Conservation (phyloP, 2,888 invertebrate species). For the Nowickia ferox region DNA sequence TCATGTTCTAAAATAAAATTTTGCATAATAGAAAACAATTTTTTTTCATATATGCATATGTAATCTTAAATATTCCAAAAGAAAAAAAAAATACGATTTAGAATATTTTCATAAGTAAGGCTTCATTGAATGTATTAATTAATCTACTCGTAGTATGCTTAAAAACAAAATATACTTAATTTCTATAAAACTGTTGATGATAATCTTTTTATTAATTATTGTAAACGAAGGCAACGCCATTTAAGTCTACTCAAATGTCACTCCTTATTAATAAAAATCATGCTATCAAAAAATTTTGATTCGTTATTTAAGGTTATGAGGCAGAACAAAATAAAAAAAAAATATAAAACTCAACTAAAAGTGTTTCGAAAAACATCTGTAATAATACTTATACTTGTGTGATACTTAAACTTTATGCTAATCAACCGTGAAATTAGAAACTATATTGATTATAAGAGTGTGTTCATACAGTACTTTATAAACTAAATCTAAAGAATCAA, state of each 20-base stretch:
- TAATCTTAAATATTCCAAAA: no score
- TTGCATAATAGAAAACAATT: no score
- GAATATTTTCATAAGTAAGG: no score
- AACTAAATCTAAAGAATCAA: not conserved
- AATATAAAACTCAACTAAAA: slow-evolving; percentile 35
- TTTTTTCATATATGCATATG: no score
- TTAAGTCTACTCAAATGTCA: slow-evolving; percentile 30
- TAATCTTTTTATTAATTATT: slow-evolving; percentile 34
- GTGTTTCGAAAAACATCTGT: slow-evolving; percentile 42
- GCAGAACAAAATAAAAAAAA: slow-evolving; percentile 19
- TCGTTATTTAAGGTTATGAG: slow-evolving; percentile 24
- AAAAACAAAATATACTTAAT: slow-evolving; percentile 40
- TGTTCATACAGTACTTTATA: not conserved
- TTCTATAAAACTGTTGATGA: slow-evolving; percentile 4
- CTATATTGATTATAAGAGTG: no score
- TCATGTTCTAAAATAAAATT: no score
- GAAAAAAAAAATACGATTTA: no score
- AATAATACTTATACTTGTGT: slow-evolving; percentile 19
- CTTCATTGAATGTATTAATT: not conserved
- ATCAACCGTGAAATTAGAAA: slow-evolving; percentile 81
- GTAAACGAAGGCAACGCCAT: slow-evolving; percentile 38
- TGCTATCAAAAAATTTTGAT: slow-evolving; percentile 6
- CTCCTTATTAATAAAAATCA: slow-evolving; percentile 54
- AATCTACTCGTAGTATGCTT: not conserved
- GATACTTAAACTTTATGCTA: slow-evolving; percentile 69